A percentile compares a stretch with the other conserved stretches of the same genome.
These are phyloP conservation scores for Geodia barretti DNA, from an alignment of 37 sponge, comb jelly and placozoan species.

Conservation along the genomic window DNA sequence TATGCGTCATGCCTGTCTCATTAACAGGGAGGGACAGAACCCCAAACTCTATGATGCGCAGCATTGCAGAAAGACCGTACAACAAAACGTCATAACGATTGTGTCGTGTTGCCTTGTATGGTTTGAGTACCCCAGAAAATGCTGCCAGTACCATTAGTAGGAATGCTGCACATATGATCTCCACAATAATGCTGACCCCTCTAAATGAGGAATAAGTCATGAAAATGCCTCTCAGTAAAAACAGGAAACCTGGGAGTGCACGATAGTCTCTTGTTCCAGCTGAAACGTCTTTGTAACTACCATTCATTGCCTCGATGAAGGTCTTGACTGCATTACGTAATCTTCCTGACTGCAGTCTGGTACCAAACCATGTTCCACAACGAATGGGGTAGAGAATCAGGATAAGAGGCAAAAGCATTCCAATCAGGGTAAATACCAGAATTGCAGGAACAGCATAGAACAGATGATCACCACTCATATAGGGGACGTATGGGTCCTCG, in stretches of 20 bases:
- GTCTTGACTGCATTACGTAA: not conserved
- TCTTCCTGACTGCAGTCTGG: not conserved
- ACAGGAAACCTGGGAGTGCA: not conserved
- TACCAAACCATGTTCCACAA: not conserved
- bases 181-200: not conserved
- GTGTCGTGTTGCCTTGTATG: not conserved
- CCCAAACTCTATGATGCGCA: too few species aligned
- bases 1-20: too few species aligned
- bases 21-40: too few species aligned
- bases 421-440: not conserved
- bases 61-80: not conserved
- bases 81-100: not conserved
- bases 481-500: conserved; percentile 6
- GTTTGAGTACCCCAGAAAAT: not conserved
- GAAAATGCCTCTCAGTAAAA: not conserved
- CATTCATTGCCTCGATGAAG: conserved; percentile 27
- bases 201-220: not conserved
- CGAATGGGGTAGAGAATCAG: conserved; percentile 12
- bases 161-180: too few species aligned
- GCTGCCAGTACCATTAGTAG: not conserved
- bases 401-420: conserved; percentile 5
- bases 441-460: not conserved
- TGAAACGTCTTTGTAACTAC: conserved; percentile 15
- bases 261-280: conserved; percentile 10
- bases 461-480: not conserved